Conservation (phyloP, 53 echinoderm and acorn worm species). For the Astropecten irregularis region DNA sequence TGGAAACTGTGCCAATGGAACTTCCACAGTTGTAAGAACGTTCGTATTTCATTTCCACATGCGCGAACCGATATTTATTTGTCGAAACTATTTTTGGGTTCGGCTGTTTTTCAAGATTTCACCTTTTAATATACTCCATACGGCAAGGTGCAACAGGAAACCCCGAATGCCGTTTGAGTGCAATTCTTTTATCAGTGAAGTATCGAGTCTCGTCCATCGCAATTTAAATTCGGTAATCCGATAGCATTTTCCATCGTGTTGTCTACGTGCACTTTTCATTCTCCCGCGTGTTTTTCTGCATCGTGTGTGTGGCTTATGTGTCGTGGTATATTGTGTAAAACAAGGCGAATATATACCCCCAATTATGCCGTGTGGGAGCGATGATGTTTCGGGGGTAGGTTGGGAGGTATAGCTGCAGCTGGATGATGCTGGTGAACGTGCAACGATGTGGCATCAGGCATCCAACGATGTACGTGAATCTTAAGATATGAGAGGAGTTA, state of each 20-base stretch:
- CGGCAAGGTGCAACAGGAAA: background rate
- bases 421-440: background rate
- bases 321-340: background rate
- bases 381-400: background rate
- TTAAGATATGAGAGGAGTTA: no score
- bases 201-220: constrained; percentile 29
- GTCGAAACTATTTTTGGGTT: background rate
- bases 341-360: background rate
- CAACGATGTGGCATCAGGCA: no score
- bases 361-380: background rate
- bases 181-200: background rate
- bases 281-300: background rate
- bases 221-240: constrained; percentile 38
- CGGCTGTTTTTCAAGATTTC: background rate
- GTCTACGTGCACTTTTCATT: background rate
- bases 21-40: background rate
- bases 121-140: background rate
- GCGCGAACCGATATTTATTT: background rate
- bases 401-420: background rate
- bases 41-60: background rate
- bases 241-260: constrained; percentile 13
- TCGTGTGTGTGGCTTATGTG: no score
- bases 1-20: background rate
- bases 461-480: no score
- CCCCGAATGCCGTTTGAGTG: background rate